Percentiles rank a stretch among this genome's conserved stretches.
Evolutionary conservation across 2,113 vertebrate genomes (phyloP).

Genomic region (Melanocharis versteri): DNA sequence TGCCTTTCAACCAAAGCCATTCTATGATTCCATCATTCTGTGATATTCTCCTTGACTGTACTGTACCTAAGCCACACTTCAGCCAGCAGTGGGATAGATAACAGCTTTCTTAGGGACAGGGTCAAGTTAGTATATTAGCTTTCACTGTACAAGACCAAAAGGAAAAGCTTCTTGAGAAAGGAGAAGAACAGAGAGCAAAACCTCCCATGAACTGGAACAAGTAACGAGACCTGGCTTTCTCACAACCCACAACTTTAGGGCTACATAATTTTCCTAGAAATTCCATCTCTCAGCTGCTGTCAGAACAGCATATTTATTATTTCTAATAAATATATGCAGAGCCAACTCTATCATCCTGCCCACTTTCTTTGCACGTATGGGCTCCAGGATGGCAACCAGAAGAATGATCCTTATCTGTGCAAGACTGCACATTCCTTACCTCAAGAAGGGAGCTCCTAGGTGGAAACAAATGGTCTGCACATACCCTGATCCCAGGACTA

Average conservation of each 20-base stretch:
- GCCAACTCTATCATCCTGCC: background rate
- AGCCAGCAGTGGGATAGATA: background rate
- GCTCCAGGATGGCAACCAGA: background rate
- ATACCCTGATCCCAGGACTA: background rate
- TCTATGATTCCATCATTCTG: background rate
- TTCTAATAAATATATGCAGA: background rate
- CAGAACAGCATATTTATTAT: background rate
- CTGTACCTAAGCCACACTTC: background rate
- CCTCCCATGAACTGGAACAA: background rate
- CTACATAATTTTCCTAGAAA: background rate
- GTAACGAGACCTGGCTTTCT: background rate
- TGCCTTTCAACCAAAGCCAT: background rate
- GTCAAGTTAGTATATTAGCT: background rate
- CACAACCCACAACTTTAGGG: background rate
- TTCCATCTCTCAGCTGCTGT: background rate
- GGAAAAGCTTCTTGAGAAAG: background rate
- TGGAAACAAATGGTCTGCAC: background rate
- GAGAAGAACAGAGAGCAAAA: background rate
- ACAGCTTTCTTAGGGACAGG: background rate
- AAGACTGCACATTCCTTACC: background rate
- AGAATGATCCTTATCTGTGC: background rate
- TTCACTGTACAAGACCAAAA: background rate
- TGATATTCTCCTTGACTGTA: background rate
- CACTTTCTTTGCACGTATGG: background rate
- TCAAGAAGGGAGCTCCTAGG: background rate